phyloP scores from a whole-genome alignment of 1,140 invertebrate species.

The Dolichoris vasculosae region DNA sequence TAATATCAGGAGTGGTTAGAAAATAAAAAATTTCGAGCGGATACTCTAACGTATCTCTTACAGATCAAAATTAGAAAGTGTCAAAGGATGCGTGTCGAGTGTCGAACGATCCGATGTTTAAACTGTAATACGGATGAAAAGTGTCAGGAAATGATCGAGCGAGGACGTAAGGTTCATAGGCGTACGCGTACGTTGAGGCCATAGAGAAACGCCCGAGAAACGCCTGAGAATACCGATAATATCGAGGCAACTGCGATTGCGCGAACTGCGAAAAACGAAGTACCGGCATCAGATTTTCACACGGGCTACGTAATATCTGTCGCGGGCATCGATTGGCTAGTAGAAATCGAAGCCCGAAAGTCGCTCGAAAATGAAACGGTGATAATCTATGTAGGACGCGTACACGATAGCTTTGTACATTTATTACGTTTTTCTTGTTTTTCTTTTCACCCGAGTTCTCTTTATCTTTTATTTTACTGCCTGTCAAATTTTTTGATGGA shows the following conservation, averaged over 20 bases:
- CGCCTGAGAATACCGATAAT: constrained; percentile 1
- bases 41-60: neutral
- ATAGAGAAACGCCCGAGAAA: neutral
- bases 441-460: neutral
- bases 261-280: neutral
- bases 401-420: neutral
- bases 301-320: constrained; percentile 24
- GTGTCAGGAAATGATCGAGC: constrained; percentile 41
- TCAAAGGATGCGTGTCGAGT: neutral
- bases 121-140: constrained; percentile 44
- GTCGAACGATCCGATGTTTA: neutral
- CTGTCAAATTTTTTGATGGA: neutral
- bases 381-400: neutral
- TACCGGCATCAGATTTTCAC: neutral
- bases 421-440: neutral
- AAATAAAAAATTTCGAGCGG: no score
- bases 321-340: constrained; percentile 1
- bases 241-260: neutral
- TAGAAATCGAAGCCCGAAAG: constrained; percentile 10
- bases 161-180: neutral
- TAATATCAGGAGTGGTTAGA: neutral
- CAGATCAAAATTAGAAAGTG: constrained; percentile 44
- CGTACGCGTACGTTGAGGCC: neutral
- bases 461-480: neutral
- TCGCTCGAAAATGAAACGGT: constrained; percentile 36